These are phyloP conservation scores for Cyanocitta stelleri DNA, from an alignment of 2,113 vertebrate species.

Conservation along the genomic window DNA sequence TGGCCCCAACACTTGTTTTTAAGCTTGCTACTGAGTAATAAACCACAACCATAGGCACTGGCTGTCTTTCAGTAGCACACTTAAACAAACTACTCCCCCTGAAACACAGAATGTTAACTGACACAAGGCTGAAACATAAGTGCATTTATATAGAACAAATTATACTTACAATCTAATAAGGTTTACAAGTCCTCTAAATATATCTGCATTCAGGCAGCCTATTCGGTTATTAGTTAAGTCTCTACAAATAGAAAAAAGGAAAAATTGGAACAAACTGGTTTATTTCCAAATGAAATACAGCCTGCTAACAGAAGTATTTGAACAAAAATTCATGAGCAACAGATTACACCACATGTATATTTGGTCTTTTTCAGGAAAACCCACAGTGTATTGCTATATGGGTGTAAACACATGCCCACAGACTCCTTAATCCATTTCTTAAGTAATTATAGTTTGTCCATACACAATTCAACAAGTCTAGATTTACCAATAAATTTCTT, in stretches of 20 bases:
- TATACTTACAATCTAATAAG: slow-evolving; percentile 89
- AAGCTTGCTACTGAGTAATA: background rate
- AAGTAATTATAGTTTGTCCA: background rate
- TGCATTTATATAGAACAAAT: background rate
- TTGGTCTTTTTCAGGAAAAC: background rate
- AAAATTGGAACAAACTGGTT: background rate
- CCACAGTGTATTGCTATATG: background rate
- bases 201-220: slow-evolving; percentile 89
- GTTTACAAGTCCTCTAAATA: slow-evolving; percentile 89
- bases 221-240: slow-evolving; percentile 96
- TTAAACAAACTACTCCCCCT: background rate
- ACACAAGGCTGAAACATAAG: background rate
- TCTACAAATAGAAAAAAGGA: slow-evolving; percentile 57
- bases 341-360: background rate
- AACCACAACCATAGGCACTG: background rate
- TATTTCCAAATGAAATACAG: background rate
- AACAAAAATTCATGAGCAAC: background rate
- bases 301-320: background rate
- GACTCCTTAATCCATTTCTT: background rate
- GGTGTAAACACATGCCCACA: background rate
- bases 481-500: background rate
- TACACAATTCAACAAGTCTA: background rate
- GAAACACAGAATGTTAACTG: background rate
- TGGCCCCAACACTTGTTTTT: background rate
- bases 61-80: background rate